phyloP scores from a whole-genome alignment of 2,113 vertebrate species.

The Neolamprologus falcicula region DNA sequence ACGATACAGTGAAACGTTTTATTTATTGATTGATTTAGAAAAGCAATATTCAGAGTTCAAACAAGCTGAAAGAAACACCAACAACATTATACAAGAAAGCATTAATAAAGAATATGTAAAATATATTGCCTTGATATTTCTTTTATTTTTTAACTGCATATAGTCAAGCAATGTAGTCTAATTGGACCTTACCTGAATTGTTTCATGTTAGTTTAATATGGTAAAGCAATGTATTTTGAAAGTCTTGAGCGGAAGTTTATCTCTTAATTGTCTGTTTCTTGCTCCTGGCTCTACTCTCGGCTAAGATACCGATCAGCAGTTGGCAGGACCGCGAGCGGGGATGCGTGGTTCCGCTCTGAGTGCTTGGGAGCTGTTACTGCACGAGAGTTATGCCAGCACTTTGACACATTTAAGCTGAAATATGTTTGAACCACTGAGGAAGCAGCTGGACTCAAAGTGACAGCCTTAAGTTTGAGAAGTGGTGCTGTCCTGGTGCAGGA shows the following conservation, averaged over 20 bases:
- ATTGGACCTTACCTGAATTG: neutral
- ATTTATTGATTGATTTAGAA: neutral
- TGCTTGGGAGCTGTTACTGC: neutral
- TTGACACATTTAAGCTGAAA: neutral
- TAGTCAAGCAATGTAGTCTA: neutral
- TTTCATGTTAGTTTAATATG: neutral
- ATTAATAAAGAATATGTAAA: neutral
- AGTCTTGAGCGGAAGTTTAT: neutral
- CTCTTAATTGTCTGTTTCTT: accelerated
- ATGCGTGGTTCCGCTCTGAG: neutral
- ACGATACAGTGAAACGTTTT: neutral
- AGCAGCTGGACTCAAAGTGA: neutral
- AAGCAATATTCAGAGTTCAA: neutral
- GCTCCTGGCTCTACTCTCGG: neutral
- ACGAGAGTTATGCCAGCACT: too few relatives aligned
- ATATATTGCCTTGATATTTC: neutral
- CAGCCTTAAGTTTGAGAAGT: slow-evolving; percentile 18
- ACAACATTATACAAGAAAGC: neutral
- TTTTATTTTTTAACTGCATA: neutral
- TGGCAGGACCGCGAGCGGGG: slow-evolving; percentile 20
- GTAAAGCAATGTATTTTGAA: slow-evolving; percentile 5
- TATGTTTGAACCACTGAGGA: neutral
- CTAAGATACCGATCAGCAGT: slow-evolving; percentile 39
- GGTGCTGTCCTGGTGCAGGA: neutral
- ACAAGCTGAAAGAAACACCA: neutral